These are phyloP conservation scores for Listronotus bonariensis DNA, from an alignment of 1,140 invertebrate genomes.

Conservation along the genomic window DNA sequence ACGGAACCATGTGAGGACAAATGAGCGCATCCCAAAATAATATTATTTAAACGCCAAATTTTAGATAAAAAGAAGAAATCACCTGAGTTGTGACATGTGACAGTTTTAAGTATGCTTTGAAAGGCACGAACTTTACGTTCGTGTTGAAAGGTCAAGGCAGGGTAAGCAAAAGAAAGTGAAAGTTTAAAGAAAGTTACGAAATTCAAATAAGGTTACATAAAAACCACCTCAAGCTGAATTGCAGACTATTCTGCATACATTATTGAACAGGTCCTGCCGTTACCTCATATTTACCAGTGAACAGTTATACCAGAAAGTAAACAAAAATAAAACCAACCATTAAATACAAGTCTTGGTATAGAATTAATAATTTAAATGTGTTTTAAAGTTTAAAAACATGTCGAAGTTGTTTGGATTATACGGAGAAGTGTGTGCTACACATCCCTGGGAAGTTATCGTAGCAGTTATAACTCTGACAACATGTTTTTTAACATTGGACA, in stretches of 20 bases:
- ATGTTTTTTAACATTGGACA: conserved; percentile 83
- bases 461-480: conserved; percentile 82
- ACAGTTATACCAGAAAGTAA: not conserved
- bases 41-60: no score
- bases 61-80: no score
- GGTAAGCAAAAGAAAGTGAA: conserved; percentile 1
- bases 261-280: not conserved
- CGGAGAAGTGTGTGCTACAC: conserved; percentile 89
- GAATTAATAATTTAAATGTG: no score
- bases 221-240: not conserved
- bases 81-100: no score
- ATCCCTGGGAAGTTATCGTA: conserved; percentile 94
- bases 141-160: no score
- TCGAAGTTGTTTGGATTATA: conserved; percentile 76
- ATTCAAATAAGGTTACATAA: conserved; percentile 8
- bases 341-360: not conserved
- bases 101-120: no score
- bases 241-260: not conserved
- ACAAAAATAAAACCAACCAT: not conserved
- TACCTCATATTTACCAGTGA: not conserved
- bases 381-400: conserved; percentile 18
- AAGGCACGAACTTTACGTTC: no score
- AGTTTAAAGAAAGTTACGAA: conserved; percentile 4
- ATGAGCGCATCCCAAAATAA: no score
- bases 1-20: no score